phyloP scores from a whole-genome alignment of 2,888 invertebrate genomes.

The Tuberolachnus salignus region DNA sequence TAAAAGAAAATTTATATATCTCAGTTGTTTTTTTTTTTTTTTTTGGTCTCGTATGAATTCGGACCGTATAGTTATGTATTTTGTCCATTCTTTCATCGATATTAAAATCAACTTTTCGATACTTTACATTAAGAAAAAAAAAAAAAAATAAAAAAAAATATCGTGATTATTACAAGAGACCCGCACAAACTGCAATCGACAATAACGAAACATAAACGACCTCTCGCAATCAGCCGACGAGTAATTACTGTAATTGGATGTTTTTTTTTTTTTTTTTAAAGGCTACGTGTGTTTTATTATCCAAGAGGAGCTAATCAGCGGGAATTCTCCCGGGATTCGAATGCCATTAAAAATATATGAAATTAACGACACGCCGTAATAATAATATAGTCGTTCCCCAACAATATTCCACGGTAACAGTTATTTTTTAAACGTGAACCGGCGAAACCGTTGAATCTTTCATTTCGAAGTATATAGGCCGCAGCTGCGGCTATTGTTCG shows the following conservation, averaged over 20 bases:
- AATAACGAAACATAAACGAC: not conserved
- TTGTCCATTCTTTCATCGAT: too few species aligned
- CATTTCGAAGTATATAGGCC: not conserved
- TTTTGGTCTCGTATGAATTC: too few species aligned
- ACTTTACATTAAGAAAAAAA: not conserved
- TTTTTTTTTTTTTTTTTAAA: too few species aligned
- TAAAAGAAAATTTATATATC: too few species aligned
- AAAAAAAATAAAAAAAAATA: not conserved
- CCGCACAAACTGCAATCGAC: not conserved
- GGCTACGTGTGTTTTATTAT: not conserved
- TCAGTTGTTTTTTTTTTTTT: too few species aligned
- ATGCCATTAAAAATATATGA: constrained; percentile 7
- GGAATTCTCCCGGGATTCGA: not conserved
- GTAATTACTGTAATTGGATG: constrained; percentile 21
- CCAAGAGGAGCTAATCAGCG: not conserved
- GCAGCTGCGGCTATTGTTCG: not conserved
- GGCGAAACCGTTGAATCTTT: not conserved
- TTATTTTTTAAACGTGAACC: not conserved
- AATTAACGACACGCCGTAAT: not conserved
- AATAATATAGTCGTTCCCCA: too few species aligned
- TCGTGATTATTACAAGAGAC: not conserved
- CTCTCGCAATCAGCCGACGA: not conserved
- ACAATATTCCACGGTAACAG: not conserved
- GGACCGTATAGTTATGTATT: too few species aligned
- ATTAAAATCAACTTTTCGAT: too few species aligned